Percentiles rank a stretch among this genome's conserved stretches.
Evolutionary conservation across 2,113 vertebrate species (phyloP).

Genomic region (Chloebia gouldiae): DNA sequence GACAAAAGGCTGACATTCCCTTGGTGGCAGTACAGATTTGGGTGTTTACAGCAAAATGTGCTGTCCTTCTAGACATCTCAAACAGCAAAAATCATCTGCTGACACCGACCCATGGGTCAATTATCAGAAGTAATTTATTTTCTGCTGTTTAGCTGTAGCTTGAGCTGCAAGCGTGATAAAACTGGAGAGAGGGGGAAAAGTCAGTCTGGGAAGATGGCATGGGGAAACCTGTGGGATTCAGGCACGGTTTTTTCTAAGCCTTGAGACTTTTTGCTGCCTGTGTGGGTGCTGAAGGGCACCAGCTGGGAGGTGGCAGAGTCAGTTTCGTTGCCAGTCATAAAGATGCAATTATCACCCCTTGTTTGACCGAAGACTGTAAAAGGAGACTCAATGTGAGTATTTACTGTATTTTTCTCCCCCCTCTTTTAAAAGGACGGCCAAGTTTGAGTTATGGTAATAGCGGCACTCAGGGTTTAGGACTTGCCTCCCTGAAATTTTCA

Average conservation of each 20-base stretch:
- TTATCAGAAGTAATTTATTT: not conserved
- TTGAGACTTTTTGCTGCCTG: not conserved
- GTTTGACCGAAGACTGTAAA: slow-evolving; percentile 63
- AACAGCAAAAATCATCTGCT: not conserved
- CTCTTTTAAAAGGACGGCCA: slow-evolving; percentile 63
- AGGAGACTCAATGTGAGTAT: slow-evolving; percentile 52
- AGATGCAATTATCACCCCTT: slow-evolving; percentile 67
- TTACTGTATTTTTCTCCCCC: slow-evolving; percentile 48
- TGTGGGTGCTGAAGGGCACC: slow-evolving; percentile 35
- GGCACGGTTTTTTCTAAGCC: not conserved
- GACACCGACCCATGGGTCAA: not conserved
- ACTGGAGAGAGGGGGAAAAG: not conserved
- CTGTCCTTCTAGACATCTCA: not conserved
- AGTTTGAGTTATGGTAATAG: slow-evolving; percentile 75
- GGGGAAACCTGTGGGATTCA: not conserved
- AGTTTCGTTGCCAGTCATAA: slow-evolving; percentile 58
- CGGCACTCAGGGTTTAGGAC: slow-evolving; percentile 65
- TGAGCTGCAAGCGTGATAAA: not conserved
- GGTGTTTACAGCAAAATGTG: not conserved
- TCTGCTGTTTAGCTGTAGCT: not conserved
- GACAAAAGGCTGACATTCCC: not conserved
- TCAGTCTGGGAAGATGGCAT: not conserved
- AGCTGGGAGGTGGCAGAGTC: slow-evolving; percentile 38
- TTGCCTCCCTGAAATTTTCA: slow-evolving; percentile 79
- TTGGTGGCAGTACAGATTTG: not conserved